Evolutionary conservation across 2,797 vertebrate genomes (phyloP).

Genomic region (Ctenochaetus hawaiiensis): DNA sequence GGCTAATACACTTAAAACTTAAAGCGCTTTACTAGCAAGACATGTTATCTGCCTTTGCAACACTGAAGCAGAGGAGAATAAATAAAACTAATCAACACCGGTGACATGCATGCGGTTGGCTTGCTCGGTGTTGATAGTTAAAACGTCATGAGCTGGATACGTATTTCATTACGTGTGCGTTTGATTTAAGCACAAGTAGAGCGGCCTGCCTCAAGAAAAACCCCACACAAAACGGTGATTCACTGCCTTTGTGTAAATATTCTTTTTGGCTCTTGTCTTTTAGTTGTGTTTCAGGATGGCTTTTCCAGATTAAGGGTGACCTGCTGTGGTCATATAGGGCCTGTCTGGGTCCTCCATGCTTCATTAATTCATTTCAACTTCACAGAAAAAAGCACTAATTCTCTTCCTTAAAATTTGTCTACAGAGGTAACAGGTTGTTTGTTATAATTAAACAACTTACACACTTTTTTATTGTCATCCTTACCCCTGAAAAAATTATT

Average conservation of each 20-base stretch:
- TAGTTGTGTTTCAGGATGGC: conserved; percentile 79
- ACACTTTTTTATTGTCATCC: background rate
- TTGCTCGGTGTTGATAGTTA: conserved; percentile 52
- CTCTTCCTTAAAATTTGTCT: conserved; percentile 22
- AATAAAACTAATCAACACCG: conserved; percentile 32
- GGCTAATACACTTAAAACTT: background rate
- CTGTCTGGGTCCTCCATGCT: conserved; percentile 48
- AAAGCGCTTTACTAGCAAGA: background rate
- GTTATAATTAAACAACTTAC: conserved; percentile 11
- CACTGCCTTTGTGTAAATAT: conserved; percentile 90
- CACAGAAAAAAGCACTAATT: conserved; percentile 21
- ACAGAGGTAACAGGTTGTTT: background rate
- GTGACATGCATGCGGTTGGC: conserved; percentile 46
- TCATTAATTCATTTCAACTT: conserved; percentile 63
- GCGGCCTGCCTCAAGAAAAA: conserved; percentile 79
- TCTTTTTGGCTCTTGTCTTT: conserved; percentile 86
- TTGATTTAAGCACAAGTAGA: conserved; percentile 69
- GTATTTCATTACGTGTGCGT: conserved; percentile 70
- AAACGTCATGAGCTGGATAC: conserved; percentile 60
- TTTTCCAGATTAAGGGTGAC: conserved; percentile 85
- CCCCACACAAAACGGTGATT: conserved; percentile 84
- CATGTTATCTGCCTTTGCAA: conserved; percentile 26
- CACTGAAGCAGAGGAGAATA: conserved; percentile 33
- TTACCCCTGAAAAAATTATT: background rate
- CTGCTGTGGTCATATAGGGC: conserved; percentile 44